phyloP scores from a whole-genome alignment of 2,888 invertebrate species.

The Papilio protenor region DNA sequence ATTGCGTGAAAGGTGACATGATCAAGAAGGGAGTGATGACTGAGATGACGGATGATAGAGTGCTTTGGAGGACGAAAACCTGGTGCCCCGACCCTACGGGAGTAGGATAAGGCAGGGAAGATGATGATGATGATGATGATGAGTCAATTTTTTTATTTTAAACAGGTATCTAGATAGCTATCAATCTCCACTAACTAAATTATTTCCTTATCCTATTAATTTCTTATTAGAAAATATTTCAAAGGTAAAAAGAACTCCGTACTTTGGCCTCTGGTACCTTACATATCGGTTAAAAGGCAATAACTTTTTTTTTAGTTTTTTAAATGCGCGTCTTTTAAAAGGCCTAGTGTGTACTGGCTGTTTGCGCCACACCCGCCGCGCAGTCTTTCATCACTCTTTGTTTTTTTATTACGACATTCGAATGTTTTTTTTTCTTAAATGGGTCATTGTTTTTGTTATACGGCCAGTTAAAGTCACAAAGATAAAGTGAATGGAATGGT shows the following conservation, averaged over 20 bases:
- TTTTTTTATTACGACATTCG: constrained; percentile 16
- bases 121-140: too few relatives aligned
- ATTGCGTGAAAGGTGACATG: too few relatives aligned
- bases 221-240: neutral
- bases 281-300: neutral
- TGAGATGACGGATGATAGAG: too few relatives aligned
- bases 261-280: neutral
- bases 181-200: neutral
- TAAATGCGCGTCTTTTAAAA: neutral
- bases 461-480: constrained; percentile 17
- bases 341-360: constrained; percentile 8
- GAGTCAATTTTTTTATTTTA: too few relatives aligned
- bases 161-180: too few relatives aligned
- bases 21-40: too few relatives aligned
- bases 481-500: neutral
- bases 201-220: neutral
- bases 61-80: too few relatives aligned
- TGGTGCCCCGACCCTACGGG: too few relatives aligned
- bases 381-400: constrained; percentile 5
- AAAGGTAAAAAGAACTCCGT: neutral
- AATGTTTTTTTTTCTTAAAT: constrained; percentile 10
- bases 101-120: too few relatives aligned
- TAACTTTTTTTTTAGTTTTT: neutral
- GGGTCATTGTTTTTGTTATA: constrained; percentile 18
- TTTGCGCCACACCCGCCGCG: constrained; percentile 2